Base-by-base conservation (phyloP, 2,888 invertebrate genomes). In the Ecdyonurus torrentis region DNA sequence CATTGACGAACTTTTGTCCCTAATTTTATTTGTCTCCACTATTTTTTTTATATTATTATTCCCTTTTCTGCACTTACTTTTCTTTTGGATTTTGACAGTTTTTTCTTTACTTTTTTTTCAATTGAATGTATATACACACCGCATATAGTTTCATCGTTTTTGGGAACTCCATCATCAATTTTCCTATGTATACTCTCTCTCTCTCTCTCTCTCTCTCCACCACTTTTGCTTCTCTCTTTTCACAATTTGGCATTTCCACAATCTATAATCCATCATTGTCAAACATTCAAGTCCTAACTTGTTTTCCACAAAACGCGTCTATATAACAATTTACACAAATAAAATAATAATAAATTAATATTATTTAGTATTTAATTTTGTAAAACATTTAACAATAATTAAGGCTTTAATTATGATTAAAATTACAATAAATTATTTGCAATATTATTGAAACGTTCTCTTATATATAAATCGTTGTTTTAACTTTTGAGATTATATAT, bases 221-320 rank as follows among this genome's bases (percentile, higher is more conserved):
- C 19, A 20, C 53, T 63, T 58, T 63, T 59, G 53, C 64, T 63
- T 23, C 64, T 64, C 50, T 60, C 63, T 75, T 75, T 76, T 76
- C 76, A 76, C 76, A 76, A 76, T 76, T 76, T 76, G 76, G 76
- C 76, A 76, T 77, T 77, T 76, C 76, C 76, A 76, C 76, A 76
- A 71, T 76, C 76, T 74, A 74, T 72, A 72, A 77, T 77, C 74
- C 75, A 76, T 77, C 77, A 77, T 75, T 72, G 77, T 77, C 77
- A 76, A 73, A 74, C 73, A n/a, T 55, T 55, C n/a, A n/a, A n/a
- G n/a, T n/a, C n/a, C n/a, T n/a, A n/a, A n/a, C 19, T 55, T 55
- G 22, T 55, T 55, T 55, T 55, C 55, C 55, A 55, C 55, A 55
- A 55, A 55, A 37, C 15, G 37, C 37, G n/a, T n/a, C n/a, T n/a